Evolutionary conservation across 1,140 invertebrate species (phyloP).

Genomic region (Homarus americanus): DNA sequence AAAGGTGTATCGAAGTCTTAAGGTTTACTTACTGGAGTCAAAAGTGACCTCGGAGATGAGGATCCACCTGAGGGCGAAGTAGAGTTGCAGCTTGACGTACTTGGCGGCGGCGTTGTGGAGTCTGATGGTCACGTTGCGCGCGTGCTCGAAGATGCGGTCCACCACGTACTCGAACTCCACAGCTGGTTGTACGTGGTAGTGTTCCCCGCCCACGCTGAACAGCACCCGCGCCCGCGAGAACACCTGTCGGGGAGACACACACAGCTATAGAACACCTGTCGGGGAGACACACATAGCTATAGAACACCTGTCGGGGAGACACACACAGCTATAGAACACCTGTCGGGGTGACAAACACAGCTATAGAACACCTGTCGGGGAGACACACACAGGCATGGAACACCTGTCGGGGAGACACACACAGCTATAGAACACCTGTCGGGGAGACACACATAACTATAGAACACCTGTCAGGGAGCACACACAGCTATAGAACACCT

Average conservation of each 20-base stretch:
- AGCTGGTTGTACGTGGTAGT: slow-evolving; percentile 82
- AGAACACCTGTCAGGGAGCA: too few relatives aligned
- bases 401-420: slow-evolving; percentile 78
- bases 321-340: neutral
- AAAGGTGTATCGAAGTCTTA: neutral
- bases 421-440: too few relatives aligned
- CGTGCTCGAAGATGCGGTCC: slow-evolving; percentile 88
- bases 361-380: neutral
- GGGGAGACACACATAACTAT: too few relatives aligned
- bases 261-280: slow-evolving; percentile 1
- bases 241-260: slow-evolving; percentile 79
- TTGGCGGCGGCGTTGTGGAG: slow-evolving; percentile 87
- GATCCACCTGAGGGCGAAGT: slow-evolving; percentile 91
- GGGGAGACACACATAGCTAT: neutral
- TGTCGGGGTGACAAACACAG: neutral
- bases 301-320: neutral
- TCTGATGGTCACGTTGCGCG: slow-evolving; percentile 90
- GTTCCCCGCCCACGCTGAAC: slow-evolving; percentile 85
- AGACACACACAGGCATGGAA: slow-evolving; percentile 78
- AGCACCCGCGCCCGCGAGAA: slow-evolving; percentile 85
- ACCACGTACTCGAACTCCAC: slow-evolving; percentile 86
- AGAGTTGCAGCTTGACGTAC: slow-evolving; percentile 88
- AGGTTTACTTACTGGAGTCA: slow-evolving; percentile 79
- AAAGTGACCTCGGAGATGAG: slow-evolving; percentile 92
- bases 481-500: too few relatives aligned